Evolutionary conservation across 2,797 vertebrate species (phyloP).

Genomic region (Acrossocheilus wenchowensis): DNA sequence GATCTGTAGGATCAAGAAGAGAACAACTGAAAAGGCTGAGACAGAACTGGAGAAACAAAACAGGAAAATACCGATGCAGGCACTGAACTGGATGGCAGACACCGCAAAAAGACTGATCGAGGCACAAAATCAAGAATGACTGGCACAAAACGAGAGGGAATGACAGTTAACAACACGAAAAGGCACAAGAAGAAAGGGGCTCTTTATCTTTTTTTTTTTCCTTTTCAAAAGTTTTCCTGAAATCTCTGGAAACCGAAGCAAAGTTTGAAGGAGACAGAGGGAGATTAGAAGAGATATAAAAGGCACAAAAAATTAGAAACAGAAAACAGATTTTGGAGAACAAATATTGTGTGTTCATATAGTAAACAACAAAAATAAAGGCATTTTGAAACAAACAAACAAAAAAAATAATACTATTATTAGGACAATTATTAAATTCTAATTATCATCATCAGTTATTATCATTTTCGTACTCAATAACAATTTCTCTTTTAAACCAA

Average conservation of each 20-base stretch:
- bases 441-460: constrained; percentile 62
- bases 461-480: constrained; percentile 56
- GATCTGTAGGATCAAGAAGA: constrained; percentile 49
- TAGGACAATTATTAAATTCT: constrained; percentile 70
- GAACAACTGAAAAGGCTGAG: constrained; percentile 43
- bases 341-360: constrained; percentile 67
- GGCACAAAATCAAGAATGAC: constrained; percentile 56
- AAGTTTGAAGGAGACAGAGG: constrained; percentile 55
- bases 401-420: constrained; percentile 76
- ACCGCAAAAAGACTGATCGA: constrained; percentile 47
- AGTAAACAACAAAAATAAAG: constrained; percentile 71
- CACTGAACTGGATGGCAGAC: constrained; percentile 56
- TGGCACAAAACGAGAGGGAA: constrained; percentile 54
- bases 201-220: constrained; percentile 52
- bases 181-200: constrained; percentile 77
- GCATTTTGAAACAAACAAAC: constrained; percentile 65
- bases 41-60: constrained; percentile 40
- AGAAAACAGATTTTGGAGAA: constrained; percentile 66
- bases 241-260: constrained; percentile 56
- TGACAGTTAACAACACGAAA: constrained; percentile 68
- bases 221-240: constrained; percentile 50
- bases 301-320: constrained; percentile 73
- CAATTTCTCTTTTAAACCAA: constrained; percentile 56
- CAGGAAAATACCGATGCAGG: constrained; percentile 34
- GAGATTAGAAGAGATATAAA: constrained; percentile 63